Evolutionary conservation across 2,113 vertebrate genomes (phyloP), one percentile per base, ranked within the genome.

Genomic region (Pachycephala philippinensis): DNA sequence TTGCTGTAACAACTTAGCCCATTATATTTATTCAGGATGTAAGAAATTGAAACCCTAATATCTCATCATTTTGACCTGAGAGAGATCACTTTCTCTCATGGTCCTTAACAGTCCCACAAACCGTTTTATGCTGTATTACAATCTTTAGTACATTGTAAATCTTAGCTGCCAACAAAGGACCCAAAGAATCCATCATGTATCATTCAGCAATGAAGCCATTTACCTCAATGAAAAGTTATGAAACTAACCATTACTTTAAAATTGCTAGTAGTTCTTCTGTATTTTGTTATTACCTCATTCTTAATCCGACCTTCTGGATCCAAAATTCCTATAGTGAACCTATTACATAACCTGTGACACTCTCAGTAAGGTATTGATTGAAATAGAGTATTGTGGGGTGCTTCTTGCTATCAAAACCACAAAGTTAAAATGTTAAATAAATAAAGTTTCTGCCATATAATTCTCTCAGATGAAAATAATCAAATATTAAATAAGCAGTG

Each of bases 301-400:
- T 87, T 90, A 86, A 90, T 84, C 85, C 53, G 65, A 84, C 63
- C 30, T 89, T 78, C 90, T 89, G 61, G 56, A 86, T 92, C 49
- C 49, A n/a, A 68, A 93, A 84, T 86, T 81, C 69, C 20, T 52
- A 1, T 68, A 75, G 45, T n/a, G 15, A 66, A 60, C 60, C 44
- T 86, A 21, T 82, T 78, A 69, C 14, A 13, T 83, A 79, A 71
- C 53, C n/a, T 79, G 45, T 93, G 74, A 18, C 61, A 72, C 27
- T 53, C 37, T 49, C 30, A 57, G 23, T 35, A 89, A 76, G 44
- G 17, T 64, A 40, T 75, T 87, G 40, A 56, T 82, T 80, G 53
- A 91, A 89, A 30, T 3, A 80, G 64, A 74, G 26, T 18, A 14
- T 80, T 7, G 0, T 75, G 53, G 54, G 5, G 28, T 86, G 56